Conservation (phyloP, 2,797 vertebrate species). For the Bovichtus variegatus region DNA sequence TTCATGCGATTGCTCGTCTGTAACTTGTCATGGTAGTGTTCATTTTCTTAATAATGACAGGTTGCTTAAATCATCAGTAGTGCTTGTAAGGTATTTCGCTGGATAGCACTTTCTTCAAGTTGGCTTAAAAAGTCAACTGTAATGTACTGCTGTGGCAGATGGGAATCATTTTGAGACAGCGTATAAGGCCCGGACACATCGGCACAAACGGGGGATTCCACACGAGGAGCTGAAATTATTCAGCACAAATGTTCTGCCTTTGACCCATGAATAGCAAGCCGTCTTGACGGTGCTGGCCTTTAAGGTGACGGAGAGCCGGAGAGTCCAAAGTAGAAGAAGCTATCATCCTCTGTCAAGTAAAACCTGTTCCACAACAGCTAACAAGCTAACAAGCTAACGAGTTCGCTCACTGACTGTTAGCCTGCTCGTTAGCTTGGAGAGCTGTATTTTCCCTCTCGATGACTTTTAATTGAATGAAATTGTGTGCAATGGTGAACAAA, state of each 20-base stretch:
- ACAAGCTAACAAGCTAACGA: not conserved
- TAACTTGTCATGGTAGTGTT: not conserved
- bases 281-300: no score
- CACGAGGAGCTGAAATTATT: not conserved
- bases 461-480: not conserved
- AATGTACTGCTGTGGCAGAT: not conserved
- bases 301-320: not conserved
- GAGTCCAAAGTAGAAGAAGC: not conserved
- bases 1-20: slow-evolving; percentile 8
- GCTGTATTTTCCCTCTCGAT: not conserved
- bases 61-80: not conserved
- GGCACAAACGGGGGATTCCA: not conserved
- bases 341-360: not conserved
- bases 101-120: not conserved
- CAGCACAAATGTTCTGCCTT: not conserved
- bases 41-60: not conserved
- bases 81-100: not conserved
- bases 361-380: not conserved
- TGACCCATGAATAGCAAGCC: not conserved
- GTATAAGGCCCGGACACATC: not conserved
- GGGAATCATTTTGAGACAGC: not conserved
- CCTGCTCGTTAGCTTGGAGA: not conserved
- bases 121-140: not conserved
- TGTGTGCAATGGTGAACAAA: not conserved
- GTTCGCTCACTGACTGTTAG: not conserved